These are phyloP conservation scores for Zele albiditarsus DNA, from an alignment of 2,888 invertebrate species.

Conservation along the genomic window DNA sequence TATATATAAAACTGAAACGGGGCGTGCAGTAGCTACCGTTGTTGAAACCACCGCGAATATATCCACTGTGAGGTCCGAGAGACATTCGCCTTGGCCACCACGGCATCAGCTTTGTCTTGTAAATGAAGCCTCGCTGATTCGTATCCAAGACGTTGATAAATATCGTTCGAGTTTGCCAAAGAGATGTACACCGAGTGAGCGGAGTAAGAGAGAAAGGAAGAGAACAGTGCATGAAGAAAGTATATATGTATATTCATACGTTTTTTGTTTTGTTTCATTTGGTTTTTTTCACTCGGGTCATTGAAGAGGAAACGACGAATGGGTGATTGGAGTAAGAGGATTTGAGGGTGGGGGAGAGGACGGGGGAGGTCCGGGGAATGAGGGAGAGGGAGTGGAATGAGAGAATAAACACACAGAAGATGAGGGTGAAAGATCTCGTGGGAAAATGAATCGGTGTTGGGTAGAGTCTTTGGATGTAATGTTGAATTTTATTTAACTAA, in stretches of 20 bases:
- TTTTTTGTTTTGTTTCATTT: slow-evolving; percentile 30
- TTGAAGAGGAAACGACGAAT: slow-evolving; percentile 44
- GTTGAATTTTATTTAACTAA: neutral
- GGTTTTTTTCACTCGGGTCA: slow-evolving; percentile 13
- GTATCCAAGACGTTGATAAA: slow-evolving; percentile 72
- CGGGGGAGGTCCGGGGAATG: neutral
- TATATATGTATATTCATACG: slow-evolving; percentile 16
- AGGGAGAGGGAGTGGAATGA: neutral
- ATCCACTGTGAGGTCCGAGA: slow-evolving; percentile 43
- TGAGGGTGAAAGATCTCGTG: slow-evolving; percentile 42
- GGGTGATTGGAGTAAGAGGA: slow-evolving; percentile 29
- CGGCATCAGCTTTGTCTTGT: slow-evolving; percentile 70
- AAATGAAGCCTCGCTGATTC: slow-evolving; percentile 72
- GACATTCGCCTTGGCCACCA: slow-evolving; percentile 40
- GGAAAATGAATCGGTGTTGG: slow-evolving; percentile 35
- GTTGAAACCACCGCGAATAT: slow-evolving; percentile 31
- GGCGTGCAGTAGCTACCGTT: slow-evolving; percentile 27
- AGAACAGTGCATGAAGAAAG: slow-evolving; percentile 24
- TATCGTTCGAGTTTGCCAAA: slow-evolving; percentile 59
- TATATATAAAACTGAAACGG: slow-evolving; percentile 34
- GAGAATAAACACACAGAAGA: neutral
- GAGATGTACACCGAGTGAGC: slow-evolving; percentile 37
- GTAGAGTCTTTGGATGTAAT: neutral
- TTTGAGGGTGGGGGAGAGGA: neutral
- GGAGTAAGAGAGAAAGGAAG: slow-evolving; percentile 38